phyloP scores from a whole-genome alignment of 2,888 invertebrate species.

The Rhimphoctona megacephalus region DNA sequence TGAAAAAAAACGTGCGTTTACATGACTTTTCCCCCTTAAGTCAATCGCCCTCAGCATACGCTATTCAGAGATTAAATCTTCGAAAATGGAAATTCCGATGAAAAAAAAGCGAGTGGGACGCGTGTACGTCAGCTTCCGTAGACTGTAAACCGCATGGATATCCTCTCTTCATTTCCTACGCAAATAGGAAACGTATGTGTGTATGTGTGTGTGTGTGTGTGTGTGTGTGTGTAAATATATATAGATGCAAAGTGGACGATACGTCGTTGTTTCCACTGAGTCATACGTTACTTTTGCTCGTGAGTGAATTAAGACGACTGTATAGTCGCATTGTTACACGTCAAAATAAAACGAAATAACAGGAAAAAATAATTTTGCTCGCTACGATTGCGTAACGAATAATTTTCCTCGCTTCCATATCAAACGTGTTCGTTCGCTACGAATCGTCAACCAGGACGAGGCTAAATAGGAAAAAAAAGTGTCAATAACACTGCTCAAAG shows the following conservation, averaged over 20 bases:
- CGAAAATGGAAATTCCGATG: conserved; percentile 6
- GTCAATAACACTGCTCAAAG: not conserved
- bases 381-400: not conserved
- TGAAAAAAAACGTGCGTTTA: too few species aligned
- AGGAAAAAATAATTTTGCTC: not conserved
- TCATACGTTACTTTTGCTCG: conserved; percentile 16
- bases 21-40: too few species aligned
- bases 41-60: not conserved
- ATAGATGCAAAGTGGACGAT: not conserved
- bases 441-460: conserved; percentile 26
- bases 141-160: conserved; percentile 10
- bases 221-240: not conserved
- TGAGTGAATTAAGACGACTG: conserved; percentile 15
- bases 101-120: not conserved
- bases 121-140: conserved; percentile 4
- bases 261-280: conserved; percentile 20
- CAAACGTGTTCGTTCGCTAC: conserved; percentile 1
- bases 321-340: not conserved
- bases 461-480: not conserved
- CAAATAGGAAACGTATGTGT: not conserved
- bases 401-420: not conserved
- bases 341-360: not conserved
- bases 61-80: conserved; percentile 1
- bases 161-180: conserved; percentile 11
- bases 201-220: too few species aligned